Base-by-base conservation (phyloP, 2,113 vertebrate genomes). In the Arothron firmamentum region DNA sequence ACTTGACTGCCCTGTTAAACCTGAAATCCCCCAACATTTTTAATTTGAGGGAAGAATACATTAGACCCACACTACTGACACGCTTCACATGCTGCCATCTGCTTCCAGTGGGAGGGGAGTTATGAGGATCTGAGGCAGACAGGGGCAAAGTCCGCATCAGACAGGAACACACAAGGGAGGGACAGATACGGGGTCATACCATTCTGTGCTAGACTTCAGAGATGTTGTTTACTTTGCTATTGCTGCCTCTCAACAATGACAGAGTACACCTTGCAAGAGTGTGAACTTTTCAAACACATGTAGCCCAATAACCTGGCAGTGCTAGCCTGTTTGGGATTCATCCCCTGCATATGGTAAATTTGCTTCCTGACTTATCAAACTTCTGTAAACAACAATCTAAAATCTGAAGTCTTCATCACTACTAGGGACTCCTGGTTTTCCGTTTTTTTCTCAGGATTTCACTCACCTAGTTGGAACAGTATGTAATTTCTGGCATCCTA, bases 21-120 rank as follows among this genome's bases (percentile, higher is more conserved):
- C 65, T 72, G 31, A 81, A 80, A 85, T 81, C 86, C 87, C 74
- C 72, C 75, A 52, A 73, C 70, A 72, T 81, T 89, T 49, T 86
- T 88, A 88, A 91, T 91, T 87, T 87, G 74, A 87, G 78, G 84
- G 84, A 65, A 80, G 85, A 82, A 87, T 86, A 84, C 83, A 90
- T 89, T 82, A 88, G 78, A 87, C 62, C 65, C 55, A 67, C 75
- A 68, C 69, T 59, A 23, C 59, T 80, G 83, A 88, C 78, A 86
- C 74, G 84, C 86, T 83, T 88, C 82, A 88, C 83, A 81, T 74
- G 65, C 71, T 64, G 79, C 90, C 88, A 90, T 88, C 88, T 88
- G 85, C 79, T 77, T 82, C 74, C 62, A 77, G 80, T 62, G 80
- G 80, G 78, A 75, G 82, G 79, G 83, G 80, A 75, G 79, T 55